Evolutionary conservation across 1,140 invertebrate genomes (phyloP).

Genomic region (Andrena cerasifolii): DNA sequence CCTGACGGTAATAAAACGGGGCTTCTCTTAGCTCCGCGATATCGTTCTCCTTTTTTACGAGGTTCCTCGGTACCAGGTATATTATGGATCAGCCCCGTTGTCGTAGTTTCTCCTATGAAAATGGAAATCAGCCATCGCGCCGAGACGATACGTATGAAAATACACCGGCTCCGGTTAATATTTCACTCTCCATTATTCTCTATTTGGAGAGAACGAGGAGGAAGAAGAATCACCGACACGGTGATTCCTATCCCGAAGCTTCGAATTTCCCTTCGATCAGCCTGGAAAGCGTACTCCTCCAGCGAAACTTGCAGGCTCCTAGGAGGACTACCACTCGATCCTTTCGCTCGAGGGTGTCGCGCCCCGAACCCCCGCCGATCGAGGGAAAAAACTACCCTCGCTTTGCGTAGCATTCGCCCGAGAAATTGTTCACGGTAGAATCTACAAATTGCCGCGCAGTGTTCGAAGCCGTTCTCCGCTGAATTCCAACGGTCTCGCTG

Average conservation of each 20-base stretch:
- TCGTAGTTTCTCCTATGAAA: conserved; percentile 39
- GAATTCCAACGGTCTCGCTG: too few relatives aligned
- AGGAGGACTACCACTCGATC: background rate
- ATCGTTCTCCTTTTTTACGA: conserved; percentile 25
- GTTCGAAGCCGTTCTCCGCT: too few relatives aligned
- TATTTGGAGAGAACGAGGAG: conserved; percentile 27
- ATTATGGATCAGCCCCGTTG: conserved; percentile 36
- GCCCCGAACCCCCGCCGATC: background rate
- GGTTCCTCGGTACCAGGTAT: background rate
- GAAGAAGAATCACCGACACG: conserved; percentile 13
- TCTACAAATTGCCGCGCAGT: background rate
- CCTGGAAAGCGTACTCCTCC: background rate
- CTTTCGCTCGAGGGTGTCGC: background rate
- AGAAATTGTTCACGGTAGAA: background rate
- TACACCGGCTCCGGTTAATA: conserved; percentile 37
- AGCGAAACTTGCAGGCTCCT: background rate
- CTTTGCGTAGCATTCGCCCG: background rate
- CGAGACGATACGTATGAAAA: conserved; percentile 31
- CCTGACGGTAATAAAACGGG: conserved; percentile 53
- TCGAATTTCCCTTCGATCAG: conserved; percentile 27
- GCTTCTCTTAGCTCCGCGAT: conserved; percentile 35
- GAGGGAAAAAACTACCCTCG: background rate
- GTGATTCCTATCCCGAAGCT: conserved; percentile 1
- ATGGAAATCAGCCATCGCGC: conserved; percentile 39
- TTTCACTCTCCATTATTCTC: conserved; percentile 43